Evolutionary conservation across 2,797 vertebrate genomes (phyloP), one percentile per base, ranked within the genome.

Genomic region (Miichthys miiuy): DNA sequence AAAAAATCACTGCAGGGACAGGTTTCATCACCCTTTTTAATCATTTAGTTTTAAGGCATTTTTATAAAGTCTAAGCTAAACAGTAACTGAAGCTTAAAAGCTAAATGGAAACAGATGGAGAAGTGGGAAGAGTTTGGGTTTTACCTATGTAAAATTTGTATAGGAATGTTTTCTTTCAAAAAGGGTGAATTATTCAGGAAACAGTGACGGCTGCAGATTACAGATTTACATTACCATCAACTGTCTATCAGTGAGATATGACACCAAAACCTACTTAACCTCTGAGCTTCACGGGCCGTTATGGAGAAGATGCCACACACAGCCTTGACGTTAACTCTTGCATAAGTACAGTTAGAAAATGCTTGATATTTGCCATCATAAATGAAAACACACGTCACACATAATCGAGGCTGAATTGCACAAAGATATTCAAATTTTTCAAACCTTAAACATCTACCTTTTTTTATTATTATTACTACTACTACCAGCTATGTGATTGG

Each of bases 41-140:
- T 52, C 0, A 38, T 38, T 38, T 56, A 9, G 42, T 60, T 56
- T 50, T 30, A 62, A 12, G 9, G 23, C 2, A 16, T 7, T 48
- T 46, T 38, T 38, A 62, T 52, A 1, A 72, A 20, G 8, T 18
- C 21, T 63, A 21, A 72, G 2, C n/a, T 63, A 6, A n/a, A 67
- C 3, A 68, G 20, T 13, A 46, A 62, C 3, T 60, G 0, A 79
- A 76, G 75, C 20, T 54, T n/a, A 65, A 50, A 46, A 72, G 12
- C 20, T 70, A 38, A 4, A 60, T 16, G 1, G 16, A 38, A 34
- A 25, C 17, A 61, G 20, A 17, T 9, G 57, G 46, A 66, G 27
- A 66, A 66, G 64, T 41, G 12, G 18, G 27, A 65, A 65, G 47
- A 65, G 20, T 10, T 65, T 34, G 46, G 3, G 1, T 12, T 62